Base-by-base conservation (phyloP, 2,888 invertebrate genomes). In the Ceratothoa steindachneri region DNA sequence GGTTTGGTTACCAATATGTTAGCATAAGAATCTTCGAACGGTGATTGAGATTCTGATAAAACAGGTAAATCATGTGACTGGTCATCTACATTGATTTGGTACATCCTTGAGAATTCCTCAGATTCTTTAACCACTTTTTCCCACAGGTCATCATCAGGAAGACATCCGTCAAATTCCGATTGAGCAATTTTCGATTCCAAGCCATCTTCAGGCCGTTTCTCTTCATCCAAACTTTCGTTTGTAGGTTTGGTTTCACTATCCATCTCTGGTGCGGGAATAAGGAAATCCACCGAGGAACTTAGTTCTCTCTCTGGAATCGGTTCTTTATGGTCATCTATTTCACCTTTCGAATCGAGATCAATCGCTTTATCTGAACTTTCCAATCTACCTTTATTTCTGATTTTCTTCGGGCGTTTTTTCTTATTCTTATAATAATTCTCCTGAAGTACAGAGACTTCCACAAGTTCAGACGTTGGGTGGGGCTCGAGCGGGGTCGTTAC, bases 351-450 rank as follows among this genome's bases (percentile, higher is more conserved):
- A 41, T 5, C 7, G 5, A 9, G 7, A 41, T 41, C 41, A 15
- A 41, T 41, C 5, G 41, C 41, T 15, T 41, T 15, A 15, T 41
- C 41, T 41, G 41, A 9, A 41, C 7, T 9, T 5, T 41, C 41
- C 7, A 41, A 15, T 15, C 15, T 12, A 3, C n/a, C 68, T 41
- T 65, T 77, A 4, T 69, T 55, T 64, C 69, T 73, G 12, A n/a
- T 55, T 66, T 53, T 71, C 71, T 71, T 77, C n/a, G 77, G 77
- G 27, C 73, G 65, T 30, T 77, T 77, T 69, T 77, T 77, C 29
- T 77, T 77, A 28, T 77, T 77, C 27, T 77, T 77, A 31, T 77
- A 77, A 52, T 77, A 77, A 51, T 77, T 73, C 15, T 73, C 73
- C 12, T 29, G 19, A 15, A 67, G n/a, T n/a, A 67, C 67, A 1